Percentiles rank a stretch among this genome's conserved stretches.
These are phyloP conservation scores for Pontoporia blainvillei DNA, from an alignment of 2,113 vertebrate genomes.

Conservation along the genomic window DNA sequence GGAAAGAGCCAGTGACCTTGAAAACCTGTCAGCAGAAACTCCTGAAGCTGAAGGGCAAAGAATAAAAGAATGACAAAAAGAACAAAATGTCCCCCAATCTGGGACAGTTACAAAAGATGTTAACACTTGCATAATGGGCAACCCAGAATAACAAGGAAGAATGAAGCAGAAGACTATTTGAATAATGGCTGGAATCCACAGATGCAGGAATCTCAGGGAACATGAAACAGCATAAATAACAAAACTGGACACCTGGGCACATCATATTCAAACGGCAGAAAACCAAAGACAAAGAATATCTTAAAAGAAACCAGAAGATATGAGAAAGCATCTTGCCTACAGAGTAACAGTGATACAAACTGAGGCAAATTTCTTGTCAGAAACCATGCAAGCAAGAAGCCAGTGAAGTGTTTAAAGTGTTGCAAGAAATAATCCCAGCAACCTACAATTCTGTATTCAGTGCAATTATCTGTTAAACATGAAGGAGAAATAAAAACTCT, in stretches of 20 bases:
- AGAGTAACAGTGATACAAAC: neutral
- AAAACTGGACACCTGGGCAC: neutral
- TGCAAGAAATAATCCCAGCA: too few relatives aligned
- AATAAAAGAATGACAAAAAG: neutral
- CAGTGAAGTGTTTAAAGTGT: too few relatives aligned
- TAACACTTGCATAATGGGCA: neutral
- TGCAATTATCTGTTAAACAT: too few relatives aligned
- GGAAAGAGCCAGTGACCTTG: neutral
- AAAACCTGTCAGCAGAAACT: neutral
- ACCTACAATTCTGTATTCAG: too few relatives aligned
- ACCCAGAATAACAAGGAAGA: neutral
- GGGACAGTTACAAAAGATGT: neutral
- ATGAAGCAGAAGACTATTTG: neutral
- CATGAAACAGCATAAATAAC: neutral
- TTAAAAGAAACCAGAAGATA: neutral
- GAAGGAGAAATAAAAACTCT: too few relatives aligned
- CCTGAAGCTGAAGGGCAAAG: neutral
- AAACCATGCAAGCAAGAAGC: neutral
- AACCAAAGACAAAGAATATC: neutral
- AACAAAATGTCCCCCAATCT: neutral
- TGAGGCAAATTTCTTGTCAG: neutral
- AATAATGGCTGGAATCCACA: neutral
- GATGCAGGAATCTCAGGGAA: neutral
- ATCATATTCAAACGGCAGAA: neutral
- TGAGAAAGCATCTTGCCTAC: neutral